A percentile compares a stretch with the other conserved stretches of the same genome.
phyloP scores from a whole-genome alignment of 2,113 vertebrate genomes.

The Craseonycteris thonglongyai region DNA sequence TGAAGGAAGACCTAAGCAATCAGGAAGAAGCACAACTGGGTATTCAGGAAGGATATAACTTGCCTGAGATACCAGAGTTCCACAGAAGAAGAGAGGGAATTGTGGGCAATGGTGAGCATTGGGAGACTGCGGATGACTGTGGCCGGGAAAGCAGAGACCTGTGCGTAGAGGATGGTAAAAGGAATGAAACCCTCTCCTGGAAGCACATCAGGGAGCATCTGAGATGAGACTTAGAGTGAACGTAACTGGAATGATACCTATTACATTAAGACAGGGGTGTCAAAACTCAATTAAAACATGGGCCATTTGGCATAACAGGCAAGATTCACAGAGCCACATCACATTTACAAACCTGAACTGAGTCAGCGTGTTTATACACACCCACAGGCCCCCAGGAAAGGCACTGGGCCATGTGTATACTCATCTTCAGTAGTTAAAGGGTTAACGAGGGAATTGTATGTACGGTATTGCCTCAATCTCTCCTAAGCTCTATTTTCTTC shows the following conservation, averaged over 20 bases:
- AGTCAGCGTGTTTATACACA: no score
- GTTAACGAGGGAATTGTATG: no score
- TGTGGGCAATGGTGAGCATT: rapidly evolving
- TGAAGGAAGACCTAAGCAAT: not conserved
- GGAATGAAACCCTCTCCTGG: not conserved
- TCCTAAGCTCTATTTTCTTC: no score
- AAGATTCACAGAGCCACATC: no score
- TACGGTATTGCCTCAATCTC: no score
- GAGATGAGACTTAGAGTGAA: not conserved
- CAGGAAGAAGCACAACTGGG: not conserved
- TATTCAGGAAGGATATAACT: not conserved
- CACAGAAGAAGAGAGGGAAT: not conserved
- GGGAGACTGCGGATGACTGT: not conserved
- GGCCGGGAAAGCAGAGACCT: not conserved
- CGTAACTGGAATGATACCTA: not conserved
- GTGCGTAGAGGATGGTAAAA: not conserved
- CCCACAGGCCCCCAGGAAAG: no score
- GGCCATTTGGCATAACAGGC: no score
- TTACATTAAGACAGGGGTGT: not conserved
- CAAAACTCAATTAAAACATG: no score
- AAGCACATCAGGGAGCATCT: not conserved
- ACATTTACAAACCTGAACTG: no score
- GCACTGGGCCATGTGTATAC: no score
- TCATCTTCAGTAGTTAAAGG: no score
- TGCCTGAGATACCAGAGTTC: not conserved